Conservation (phyloP, 2,113 vertebrate species). For the Crotalus viridis region DNA sequence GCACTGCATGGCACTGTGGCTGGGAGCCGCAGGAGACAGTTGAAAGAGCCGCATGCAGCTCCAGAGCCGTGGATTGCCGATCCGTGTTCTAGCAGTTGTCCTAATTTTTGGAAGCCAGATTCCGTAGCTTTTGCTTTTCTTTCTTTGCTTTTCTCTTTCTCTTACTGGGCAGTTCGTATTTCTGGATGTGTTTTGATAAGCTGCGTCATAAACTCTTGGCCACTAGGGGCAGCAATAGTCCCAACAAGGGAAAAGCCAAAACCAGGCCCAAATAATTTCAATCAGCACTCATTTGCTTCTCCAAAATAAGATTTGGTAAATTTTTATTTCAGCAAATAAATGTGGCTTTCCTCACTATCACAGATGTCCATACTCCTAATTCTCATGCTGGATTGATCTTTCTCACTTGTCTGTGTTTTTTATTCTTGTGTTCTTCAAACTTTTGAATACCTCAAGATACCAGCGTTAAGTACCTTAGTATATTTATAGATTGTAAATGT, state of each 20-base stretch:
- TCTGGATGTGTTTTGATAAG: neutral
- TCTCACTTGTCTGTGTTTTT: neutral
- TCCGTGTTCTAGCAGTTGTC: neutral
- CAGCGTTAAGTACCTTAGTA: neutral
- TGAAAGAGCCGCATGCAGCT: no score
- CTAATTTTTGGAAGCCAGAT: neutral
- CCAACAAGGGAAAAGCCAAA: neutral
- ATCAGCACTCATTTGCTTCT: neutral
- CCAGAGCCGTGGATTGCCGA: no score
- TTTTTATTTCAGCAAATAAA: neutral
- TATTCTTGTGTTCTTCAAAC: neutral
- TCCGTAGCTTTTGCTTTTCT: neutral
- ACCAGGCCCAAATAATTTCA: neutral
- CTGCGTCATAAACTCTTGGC: neutral
- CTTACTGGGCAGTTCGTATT: neutral
- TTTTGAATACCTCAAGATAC: neutral
- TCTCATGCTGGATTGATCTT: neutral
- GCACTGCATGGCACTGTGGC: no score
- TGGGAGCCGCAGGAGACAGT: no score
- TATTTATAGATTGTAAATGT: neutral
- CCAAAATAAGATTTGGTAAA: neutral
- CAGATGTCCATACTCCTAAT: neutral
- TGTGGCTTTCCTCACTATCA: neutral
- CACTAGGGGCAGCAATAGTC: conserved; percentile 3
- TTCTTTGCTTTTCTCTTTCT: neutral